phyloP scores from a whole-genome alignment of 2,888 invertebrate species.

The Drosophila pullipes region DNA sequence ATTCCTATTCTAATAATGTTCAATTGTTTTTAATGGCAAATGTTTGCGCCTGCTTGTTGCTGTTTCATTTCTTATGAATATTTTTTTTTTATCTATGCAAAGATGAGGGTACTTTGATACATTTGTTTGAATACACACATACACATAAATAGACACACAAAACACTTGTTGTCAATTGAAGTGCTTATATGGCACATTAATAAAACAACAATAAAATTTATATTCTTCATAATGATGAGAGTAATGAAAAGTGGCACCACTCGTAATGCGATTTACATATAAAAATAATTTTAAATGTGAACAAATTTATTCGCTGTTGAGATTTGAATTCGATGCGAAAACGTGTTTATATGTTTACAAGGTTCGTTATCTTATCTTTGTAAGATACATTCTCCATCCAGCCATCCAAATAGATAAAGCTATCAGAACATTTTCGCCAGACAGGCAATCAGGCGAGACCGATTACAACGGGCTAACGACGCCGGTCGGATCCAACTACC shows the following conservation, averaged over 20 bases:
- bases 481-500: conserved; percentile 67
- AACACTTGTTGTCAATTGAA: conserved; percentile 63
- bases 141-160: conserved; percentile 30
- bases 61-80: conserved; percentile 35
- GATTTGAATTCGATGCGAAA: background rate
- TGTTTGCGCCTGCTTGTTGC: conserved; percentile 63
- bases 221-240: conserved; percentile 13
- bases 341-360: background rate
- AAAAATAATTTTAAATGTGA: background rate
- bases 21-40: conserved; percentile 63
- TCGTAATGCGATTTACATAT: conserved; percentile 9
- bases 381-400: background rate
- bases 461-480: conserved; percentile 67
- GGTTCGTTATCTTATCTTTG: background rate
- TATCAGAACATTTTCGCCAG: conserved; percentile 17
- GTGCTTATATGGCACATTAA: conserved; percentile 35
- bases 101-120: conserved; percentile 32
- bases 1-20: conserved; percentile 46
- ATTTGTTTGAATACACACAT: conserved; percentile 25
- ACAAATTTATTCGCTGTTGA: background rate
- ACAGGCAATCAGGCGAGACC: conserved; percentile 42
- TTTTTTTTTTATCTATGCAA: conserved; percentile 22
- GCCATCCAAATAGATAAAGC: conserved; percentile 48
- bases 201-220: conserved; percentile 28
- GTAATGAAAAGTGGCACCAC: background rate